Evolutionary conservation across 2,888 invertebrate genomes (phyloP).

Genomic region (Theodoxus fluviatilis): DNA sequence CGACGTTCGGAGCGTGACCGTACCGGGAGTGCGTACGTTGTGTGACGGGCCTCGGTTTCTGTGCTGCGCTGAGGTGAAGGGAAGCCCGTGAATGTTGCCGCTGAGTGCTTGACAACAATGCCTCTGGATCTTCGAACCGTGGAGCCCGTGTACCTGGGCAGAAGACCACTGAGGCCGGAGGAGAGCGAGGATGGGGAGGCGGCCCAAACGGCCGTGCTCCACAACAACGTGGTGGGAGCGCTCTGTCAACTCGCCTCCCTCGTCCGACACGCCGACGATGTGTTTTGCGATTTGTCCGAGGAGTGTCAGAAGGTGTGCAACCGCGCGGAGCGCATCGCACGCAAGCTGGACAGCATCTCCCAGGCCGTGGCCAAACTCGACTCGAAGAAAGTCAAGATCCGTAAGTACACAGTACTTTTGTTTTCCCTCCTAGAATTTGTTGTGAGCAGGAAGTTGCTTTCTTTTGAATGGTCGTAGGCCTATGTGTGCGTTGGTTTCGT

Average conservation of each 20-base stretch:
- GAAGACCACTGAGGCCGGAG: conserved; percentile 38
- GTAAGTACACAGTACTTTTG: no score
- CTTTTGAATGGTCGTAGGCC: no score
- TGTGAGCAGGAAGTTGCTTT: no score
- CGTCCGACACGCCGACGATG: conserved; percentile 57
- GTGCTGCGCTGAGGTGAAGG: no score
- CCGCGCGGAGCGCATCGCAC: conserved; percentile 42
- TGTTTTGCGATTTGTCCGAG: conserved; percentile 57
- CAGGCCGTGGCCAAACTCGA: conserved; percentile 36
- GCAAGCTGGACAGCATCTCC: conserved; percentile 34
- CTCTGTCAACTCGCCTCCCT: conserved; percentile 55
- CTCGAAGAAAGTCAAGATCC: conserved; percentile 51
- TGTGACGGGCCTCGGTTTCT: no score
- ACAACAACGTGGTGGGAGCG: conserved; percentile 49
- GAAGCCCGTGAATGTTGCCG: background rate
- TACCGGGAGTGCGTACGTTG: no score
- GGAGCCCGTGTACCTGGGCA: conserved; percentile 45
- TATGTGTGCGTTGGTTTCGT: no score
- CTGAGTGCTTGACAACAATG: conserved; percentile 35
- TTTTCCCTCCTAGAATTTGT: no score
- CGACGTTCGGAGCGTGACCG: no score
- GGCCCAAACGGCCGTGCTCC: conserved; percentile 42
- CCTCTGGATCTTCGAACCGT: conserved; percentile 49
- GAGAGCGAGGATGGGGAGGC: conserved; percentile 36
- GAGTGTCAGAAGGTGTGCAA: conserved; percentile 55